A percentile compares a stretch with the other conserved stretches of the same genome.
Conservation (phyloP, 2,797 vertebrate species). For the Threskiornis aethiopicus region DNA sequence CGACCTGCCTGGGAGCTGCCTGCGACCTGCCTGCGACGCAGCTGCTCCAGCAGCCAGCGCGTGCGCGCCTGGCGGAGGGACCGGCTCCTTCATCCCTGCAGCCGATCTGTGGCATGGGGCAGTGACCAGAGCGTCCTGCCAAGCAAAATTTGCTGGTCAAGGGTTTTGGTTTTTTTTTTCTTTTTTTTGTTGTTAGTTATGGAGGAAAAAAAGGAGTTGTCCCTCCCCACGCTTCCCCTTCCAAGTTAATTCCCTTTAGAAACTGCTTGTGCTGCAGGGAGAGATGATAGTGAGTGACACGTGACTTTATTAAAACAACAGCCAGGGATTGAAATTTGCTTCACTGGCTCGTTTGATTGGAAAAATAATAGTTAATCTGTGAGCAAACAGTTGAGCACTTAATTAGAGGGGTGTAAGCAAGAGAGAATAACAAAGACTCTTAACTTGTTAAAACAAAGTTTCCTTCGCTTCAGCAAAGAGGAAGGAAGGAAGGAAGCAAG, state of each 20-base stretch:
- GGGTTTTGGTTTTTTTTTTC: too few species aligned
- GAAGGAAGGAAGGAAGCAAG: slow-evolving; percentile 82
- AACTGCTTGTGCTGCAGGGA: slow-evolving; percentile 5
- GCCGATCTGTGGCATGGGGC: not conserved
- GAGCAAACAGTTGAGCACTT: slow-evolving; percentile 75
- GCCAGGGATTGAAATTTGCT: slow-evolving; percentile 36
- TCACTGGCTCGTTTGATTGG: slow-evolving; percentile 52
- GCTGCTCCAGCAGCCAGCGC: not conserved
- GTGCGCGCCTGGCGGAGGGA: not conserved
- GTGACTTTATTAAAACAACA: slow-evolving; percentile 56
- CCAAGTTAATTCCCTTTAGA: slow-evolving; percentile 23
- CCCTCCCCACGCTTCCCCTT: not conserved
- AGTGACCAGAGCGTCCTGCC: not conserved
- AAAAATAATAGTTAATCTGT: slow-evolving; percentile 69
- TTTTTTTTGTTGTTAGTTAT: not conserved
- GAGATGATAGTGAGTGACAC: not conserved
- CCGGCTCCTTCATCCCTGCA: not conserved
- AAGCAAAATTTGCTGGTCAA: not conserved
- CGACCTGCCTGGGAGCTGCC: not conserved
- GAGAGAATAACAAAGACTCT: slow-evolving; percentile 70
- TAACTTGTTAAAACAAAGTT: slow-evolving; percentile 84
- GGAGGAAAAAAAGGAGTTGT: not conserved
- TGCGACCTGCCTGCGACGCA: not conserved
- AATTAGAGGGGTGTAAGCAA: slow-evolving; percentile 76
- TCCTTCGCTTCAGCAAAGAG: slow-evolving; percentile 77